Conservation (phyloP, 2,888 invertebrate genomes). For the Tinea pellionella region DNA sequence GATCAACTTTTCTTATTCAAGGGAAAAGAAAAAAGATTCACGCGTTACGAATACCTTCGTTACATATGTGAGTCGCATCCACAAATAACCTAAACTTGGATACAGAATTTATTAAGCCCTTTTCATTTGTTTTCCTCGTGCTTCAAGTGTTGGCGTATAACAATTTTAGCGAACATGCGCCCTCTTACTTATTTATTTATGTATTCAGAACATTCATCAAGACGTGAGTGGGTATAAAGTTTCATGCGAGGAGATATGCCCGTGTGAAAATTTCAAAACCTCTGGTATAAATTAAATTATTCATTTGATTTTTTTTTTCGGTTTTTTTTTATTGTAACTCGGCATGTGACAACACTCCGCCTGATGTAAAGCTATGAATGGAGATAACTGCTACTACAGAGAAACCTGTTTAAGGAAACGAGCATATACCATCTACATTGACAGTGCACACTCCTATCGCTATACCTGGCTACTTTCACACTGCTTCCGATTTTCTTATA, state of each 20-base stretch:
- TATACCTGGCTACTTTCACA: too few species aligned
- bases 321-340: too few species aligned
- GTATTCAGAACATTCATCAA: constrained; percentile 11
- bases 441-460: too few species aligned
- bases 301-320: too few species aligned
- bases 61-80: constrained; percentile 39
- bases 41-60: constrained; percentile 36
- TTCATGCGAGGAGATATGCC: background rate
- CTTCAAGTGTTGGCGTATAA: constrained; percentile 1
- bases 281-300: too few species aligned
- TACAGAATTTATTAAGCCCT: constrained; percentile 9
- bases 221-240: constrained; percentile 7
- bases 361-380: too few species aligned
- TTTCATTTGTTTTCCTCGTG: constrained; percentile 10
- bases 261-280: background rate
- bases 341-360: too few species aligned
- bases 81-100: constrained; percentile 10
- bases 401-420: too few species aligned
- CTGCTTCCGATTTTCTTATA: too few species aligned
- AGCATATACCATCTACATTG: too few species aligned
- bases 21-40: constrained; percentile 55
- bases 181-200: background rate
- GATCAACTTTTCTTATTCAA: constrained; percentile 54
- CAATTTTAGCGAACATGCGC: background rate
- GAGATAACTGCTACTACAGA: too few species aligned